Conservation (phyloP, 2,888 invertebrate genomes). For the Tuberolachnus salignus region DNA sequence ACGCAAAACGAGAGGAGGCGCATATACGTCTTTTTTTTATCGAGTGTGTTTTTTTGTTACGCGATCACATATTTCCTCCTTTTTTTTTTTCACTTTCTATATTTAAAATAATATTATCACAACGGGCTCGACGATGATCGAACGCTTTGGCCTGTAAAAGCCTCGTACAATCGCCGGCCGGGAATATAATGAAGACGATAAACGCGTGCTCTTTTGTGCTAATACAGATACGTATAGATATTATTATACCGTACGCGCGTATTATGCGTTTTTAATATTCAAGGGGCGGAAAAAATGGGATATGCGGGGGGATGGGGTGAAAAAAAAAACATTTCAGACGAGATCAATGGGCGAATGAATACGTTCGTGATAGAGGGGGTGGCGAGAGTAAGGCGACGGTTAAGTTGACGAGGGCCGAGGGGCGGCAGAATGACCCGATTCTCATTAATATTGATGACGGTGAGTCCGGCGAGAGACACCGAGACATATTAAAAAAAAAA, state of each 20-base stretch:
- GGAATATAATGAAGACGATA: not conserved
- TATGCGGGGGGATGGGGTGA: too few relatives aligned
- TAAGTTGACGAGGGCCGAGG: conserved; percentile 13
- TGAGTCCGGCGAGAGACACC: conserved; percentile 14
- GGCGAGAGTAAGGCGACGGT: not conserved
- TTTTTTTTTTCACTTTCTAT: not conserved
- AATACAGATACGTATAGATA: not conserved
- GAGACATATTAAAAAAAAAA: conserved; percentile 32
- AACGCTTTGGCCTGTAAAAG: too few relatives aligned
- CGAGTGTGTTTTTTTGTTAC: too few relatives aligned
- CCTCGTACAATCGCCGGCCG: not conserved
- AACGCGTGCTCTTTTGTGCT: not conserved
- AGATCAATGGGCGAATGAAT: conserved; percentile 36
- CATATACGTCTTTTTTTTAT: too few relatives aligned
- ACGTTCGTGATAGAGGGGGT: conserved; percentile 23
- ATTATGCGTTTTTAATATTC: conserved; percentile 24
- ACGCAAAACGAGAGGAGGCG: too few relatives aligned
- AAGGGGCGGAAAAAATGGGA: not conserved
- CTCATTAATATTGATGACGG: conserved; percentile 46
- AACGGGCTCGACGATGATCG: not conserved
- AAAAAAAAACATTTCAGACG: conserved; percentile 27
- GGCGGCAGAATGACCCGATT: conserved; percentile 32
- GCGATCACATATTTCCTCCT: too few relatives aligned
- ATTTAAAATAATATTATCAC: not conserved
- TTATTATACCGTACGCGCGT: not conserved